phyloP scores from a whole-genome alignment of 2,888 invertebrate genomes.

The Drosophila suboccidentalis region DNA sequence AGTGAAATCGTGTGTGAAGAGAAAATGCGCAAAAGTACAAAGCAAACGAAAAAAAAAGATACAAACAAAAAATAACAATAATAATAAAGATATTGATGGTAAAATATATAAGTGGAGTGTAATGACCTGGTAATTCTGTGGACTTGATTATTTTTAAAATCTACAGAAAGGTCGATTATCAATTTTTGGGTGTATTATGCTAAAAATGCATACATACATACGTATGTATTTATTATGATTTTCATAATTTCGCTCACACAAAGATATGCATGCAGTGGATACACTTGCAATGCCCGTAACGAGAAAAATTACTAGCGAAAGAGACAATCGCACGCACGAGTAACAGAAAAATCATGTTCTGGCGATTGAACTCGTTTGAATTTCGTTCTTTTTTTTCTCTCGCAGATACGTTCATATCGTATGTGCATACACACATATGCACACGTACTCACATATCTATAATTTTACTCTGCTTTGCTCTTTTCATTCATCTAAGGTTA shows the following conservation, averaged over 20 bases:
- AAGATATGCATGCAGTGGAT: constrained; percentile 3
- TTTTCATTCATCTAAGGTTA: constrained; percentile 58
- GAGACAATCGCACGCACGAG: constrained; percentile 46
- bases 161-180: constrained; percentile 24
- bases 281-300: constrained; percentile 47
- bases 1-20: constrained; percentile 68
- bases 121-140: constrained; percentile 42
- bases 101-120: constrained; percentile 45
- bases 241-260: constrained; percentile 18
- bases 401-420: constrained; percentile 8
- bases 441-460: neutral
- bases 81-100: constrained; percentile 45
- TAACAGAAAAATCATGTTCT: constrained; percentile 43
- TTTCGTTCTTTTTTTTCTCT: constrained; percentile 55
- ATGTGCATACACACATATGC: neutral
- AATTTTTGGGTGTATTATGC: constrained; percentile 28
- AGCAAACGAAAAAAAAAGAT: constrained; percentile 45
- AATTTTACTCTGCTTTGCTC: constrained; percentile 15
- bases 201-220: constrained; percentile 20
- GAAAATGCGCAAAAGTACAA: constrained; percentile 56
- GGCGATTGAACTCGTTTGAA: constrained; percentile 70
- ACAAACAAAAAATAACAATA: constrained; percentile 52
- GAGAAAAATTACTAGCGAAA: constrained; percentile 54
- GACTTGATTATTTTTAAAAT: constrained; percentile 12
- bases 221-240: constrained; percentile 46